Evolutionary conservation across 2,888 invertebrate genomes (phyloP).

Genomic region (Eilema caniola): DNA sequence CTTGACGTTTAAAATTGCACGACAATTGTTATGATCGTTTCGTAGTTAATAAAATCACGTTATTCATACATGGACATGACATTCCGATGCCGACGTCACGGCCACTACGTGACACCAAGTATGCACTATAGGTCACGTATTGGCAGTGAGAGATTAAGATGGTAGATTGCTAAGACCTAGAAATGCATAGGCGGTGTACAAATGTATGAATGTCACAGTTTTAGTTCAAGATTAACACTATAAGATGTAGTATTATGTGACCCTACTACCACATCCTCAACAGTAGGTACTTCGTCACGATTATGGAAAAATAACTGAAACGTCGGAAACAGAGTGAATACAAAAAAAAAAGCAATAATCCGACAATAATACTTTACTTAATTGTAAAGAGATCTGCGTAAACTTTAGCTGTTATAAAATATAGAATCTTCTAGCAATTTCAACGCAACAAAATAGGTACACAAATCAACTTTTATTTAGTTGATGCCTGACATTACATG

Average conservation of each 20-base stretch:
- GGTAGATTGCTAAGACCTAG: neutral
- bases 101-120: neutral
- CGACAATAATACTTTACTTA: no score
- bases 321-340: neutral
- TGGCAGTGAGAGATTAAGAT: neutral
- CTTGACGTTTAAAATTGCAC: neutral
- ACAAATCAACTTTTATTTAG: no score
- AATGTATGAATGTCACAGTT: neutral
- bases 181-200: neutral
- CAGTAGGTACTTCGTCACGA: neutral
- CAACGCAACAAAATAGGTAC: no score
- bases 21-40: neutral
- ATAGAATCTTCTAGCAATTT: no score
- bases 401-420: no score
- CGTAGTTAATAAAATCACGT: neutral
- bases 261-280: no score
- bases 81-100: neutral
- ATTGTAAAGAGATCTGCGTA: no score
- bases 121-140: constrained; percentile 4
- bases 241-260: neutral
- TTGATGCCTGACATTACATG: no score
- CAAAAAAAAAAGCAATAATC: no score
- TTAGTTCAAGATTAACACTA: neutral
- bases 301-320: neutral
- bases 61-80: neutral